Base-by-base conservation (phyloP, 2,888 invertebrate species). In the Thyatira batis region DNA sequence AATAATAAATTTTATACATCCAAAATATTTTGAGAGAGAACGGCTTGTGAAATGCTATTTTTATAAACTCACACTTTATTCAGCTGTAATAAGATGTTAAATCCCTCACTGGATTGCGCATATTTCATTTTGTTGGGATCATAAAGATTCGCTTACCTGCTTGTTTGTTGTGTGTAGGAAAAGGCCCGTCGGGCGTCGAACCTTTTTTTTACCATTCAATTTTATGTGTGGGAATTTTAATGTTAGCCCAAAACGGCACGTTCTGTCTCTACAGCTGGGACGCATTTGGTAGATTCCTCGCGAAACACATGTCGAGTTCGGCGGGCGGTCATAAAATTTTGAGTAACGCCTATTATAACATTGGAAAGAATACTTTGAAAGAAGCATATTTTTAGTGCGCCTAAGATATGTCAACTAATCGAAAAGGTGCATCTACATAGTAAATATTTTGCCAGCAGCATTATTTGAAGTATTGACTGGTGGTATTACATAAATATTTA, bases 141-240 rank as follows among this genome's bases (percentile, higher is more conserved):
- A 80, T 87, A 88, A 87, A 89, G 86, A 88, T 90, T 88, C 86
- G 84, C 85, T 89, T 92, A 92, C 92, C 92, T 92, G 92, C 88
- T 85, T 88, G 89, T 88, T 89, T 92, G 91, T 90, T 89, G 85
- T 87, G 80, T 80, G 84, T 79, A 78, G 82, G 79, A 84, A 87
- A 86, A 83, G 85, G 88, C 84, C 87, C 82, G 79, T 80, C 78
- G 80, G 79, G 76, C 69, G 74, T 69, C 62, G 74, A 80, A 84
- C 85, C 85, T 84, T 90, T 88, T 48, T 88, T 85, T 84, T 85
- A 79, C 75, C 82, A 85, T 85, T 83, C 79, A 84, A 87, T 87
- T 89, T 88, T 85, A 88, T 87, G 82, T 89, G 89, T 91, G 92
- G 89, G 91, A 91, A 91, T 90, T 88, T 88, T 87, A 89, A 89